phyloP scores from a whole-genome alignment of 2,797 vertebrate species.

The Brachyalestes nurse region DNA sequence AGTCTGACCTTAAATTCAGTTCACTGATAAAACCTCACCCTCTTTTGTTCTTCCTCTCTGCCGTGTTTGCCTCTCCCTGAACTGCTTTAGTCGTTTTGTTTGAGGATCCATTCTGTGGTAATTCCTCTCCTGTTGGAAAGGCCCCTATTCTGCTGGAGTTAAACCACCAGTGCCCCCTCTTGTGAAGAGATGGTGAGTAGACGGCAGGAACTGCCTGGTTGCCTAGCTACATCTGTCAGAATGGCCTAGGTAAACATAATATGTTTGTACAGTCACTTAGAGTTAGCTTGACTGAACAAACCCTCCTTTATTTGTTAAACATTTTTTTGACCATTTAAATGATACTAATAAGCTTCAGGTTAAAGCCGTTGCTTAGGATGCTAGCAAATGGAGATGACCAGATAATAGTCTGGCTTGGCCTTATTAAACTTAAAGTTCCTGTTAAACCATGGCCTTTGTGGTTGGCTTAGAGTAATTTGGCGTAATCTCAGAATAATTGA shows the following conservation, averaged over 20 bases:
- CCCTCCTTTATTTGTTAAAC: constrained; percentile 29
- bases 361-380: not conserved
- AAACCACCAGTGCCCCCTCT: constrained; percentile 76
- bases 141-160: constrained; percentile 75
- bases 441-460: no score
- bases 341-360: not conserved
- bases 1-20: not conserved
- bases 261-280: constrained; percentile 59
- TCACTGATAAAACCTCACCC: not conserved
- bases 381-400: not conserved
- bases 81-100: constrained; percentile 65
- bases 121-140: constrained; percentile 70
- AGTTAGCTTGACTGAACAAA: constrained; percentile 41
- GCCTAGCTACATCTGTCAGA: constrained; percentile 78
- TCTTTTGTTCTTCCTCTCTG: constrained; percentile 39
- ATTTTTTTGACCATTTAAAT: not conserved
- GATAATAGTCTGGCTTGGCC: not conserved
- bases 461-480: no score
- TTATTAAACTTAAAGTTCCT: no score
- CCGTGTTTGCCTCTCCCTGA: constrained; percentile 54
- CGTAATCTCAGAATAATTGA: no score
- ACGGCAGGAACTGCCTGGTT: constrained; percentile 73
- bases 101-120: constrained; percentile 58
- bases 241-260: constrained; percentile 76
- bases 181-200: constrained; percentile 73